Conservation (phyloP, 2,113 vertebrate species). For the Pongo abelii region DNA sequence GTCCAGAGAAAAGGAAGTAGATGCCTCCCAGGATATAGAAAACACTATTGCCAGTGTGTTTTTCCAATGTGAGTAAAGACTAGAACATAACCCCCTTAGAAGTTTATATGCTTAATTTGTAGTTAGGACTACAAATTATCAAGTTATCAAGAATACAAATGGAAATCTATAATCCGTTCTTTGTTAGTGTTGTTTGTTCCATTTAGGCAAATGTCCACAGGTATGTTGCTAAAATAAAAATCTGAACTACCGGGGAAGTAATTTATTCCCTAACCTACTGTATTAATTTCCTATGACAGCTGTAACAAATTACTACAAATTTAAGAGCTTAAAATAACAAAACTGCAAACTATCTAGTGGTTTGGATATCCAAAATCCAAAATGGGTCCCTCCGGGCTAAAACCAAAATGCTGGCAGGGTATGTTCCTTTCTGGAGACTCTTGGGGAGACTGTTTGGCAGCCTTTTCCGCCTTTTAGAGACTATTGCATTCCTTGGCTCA, state of each 20-base stretch:
- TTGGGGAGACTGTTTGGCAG: neutral
- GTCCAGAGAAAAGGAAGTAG: constrained; percentile 24
- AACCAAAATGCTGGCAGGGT: neutral
- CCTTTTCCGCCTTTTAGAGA: neutral
- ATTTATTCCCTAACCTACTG: neutral
- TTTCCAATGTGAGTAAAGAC: neutral
- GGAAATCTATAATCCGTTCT: neutral
- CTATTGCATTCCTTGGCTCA: neutral
- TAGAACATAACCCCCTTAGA: constrained; percentile 10
- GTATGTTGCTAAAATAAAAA: neutral
- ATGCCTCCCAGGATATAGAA: neutral
- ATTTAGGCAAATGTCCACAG: neutral
- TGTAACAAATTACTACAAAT: constrained; percentile 18
- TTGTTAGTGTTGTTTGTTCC: constrained; percentile 39
- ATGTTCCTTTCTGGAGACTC: neutral
- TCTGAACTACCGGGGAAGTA: neutral
- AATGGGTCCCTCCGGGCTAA: neutral
- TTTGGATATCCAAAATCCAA: neutral
- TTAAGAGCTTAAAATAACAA: neutral
- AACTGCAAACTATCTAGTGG: neutral
- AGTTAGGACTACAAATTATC: neutral
- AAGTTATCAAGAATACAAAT: constrained; percentile 14
- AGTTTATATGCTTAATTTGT: neutral
- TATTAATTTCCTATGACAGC: neutral
- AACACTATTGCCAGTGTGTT: neutral